Evolutionary conservation across 2,888 invertebrate species (phyloP).

Genomic region (Scaptomyza cyrtandrae): DNA sequence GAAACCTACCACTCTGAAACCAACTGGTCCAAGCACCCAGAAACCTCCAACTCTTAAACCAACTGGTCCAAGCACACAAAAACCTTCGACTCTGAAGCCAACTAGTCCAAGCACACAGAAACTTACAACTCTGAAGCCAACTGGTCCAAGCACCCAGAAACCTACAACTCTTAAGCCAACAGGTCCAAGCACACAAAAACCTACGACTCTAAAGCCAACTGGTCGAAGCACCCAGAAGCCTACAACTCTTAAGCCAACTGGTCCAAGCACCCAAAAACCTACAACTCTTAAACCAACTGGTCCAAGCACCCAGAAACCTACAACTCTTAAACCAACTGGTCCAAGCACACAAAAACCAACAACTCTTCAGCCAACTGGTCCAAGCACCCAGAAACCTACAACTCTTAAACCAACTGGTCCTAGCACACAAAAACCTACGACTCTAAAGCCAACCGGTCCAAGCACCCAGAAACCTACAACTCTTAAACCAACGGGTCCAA

Average conservation of each 20-base stretch:
- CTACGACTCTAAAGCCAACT: background rate
- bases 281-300: background rate
- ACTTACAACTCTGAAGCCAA: background rate
- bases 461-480: background rate
- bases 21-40: background rate
- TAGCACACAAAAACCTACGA: background rate
- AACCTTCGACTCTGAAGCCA: no score
- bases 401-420: rapidly evolving
- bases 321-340: background rate
- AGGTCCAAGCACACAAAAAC: background rate
- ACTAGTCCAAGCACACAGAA: no score
- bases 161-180: background rate
- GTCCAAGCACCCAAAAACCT: background rate
- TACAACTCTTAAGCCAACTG: background rate
- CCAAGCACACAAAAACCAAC: background rate
- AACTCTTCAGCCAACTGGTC: background rate
- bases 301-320: background rate
- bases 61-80: no score
- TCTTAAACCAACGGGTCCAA: background rate
- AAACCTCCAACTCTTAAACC: background rate
- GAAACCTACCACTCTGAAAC: background rate
- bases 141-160: background rate
- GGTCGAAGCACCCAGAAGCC: background rate
- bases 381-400: background rate
- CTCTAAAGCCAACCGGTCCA: background rate